Evolutionary conservation across 1,140 invertebrate genomes (phyloP).

Genomic region (Druon quercuslanigerum): DNA sequence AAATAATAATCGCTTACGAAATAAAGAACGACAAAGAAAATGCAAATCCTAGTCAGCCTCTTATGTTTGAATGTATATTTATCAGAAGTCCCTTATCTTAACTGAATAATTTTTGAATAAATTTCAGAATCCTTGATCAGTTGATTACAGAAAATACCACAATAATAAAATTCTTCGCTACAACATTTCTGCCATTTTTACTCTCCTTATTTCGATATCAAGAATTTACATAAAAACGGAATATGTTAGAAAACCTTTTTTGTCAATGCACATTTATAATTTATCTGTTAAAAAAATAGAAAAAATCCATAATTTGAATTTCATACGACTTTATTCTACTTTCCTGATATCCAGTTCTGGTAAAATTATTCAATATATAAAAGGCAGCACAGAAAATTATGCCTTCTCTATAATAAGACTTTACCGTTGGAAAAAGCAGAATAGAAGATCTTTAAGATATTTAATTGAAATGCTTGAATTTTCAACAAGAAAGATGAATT

Average conservation of each 20-base stretch:
- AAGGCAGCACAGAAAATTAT: background rate
- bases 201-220: background rate
- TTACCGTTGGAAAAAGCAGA: background rate
- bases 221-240: background rate
- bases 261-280: background rate
- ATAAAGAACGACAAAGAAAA: background rate
- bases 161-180: background rate
- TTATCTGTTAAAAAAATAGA: background rate
- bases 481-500: too few relatives aligned
- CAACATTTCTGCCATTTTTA: background rate
- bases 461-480: too few relatives aligned
- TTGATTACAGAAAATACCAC: too few relatives aligned
- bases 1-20: too few relatives aligned
- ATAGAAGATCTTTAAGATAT: too few relatives aligned
- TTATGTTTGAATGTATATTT: background rate
- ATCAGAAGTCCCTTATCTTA: background rate
- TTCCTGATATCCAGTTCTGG: background rate
- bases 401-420: background rate
- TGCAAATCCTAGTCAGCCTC: background rate
- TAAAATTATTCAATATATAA: background rate
- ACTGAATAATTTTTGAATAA: conserved; percentile 3
- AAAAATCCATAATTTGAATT: conserved; percentile 1
- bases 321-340: background rate
- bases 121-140: background rate
- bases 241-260: background rate